Evolutionary conservation across 2,888 invertebrate genomes (phyloP).

Genomic region (Campoplex nolae): DNA sequence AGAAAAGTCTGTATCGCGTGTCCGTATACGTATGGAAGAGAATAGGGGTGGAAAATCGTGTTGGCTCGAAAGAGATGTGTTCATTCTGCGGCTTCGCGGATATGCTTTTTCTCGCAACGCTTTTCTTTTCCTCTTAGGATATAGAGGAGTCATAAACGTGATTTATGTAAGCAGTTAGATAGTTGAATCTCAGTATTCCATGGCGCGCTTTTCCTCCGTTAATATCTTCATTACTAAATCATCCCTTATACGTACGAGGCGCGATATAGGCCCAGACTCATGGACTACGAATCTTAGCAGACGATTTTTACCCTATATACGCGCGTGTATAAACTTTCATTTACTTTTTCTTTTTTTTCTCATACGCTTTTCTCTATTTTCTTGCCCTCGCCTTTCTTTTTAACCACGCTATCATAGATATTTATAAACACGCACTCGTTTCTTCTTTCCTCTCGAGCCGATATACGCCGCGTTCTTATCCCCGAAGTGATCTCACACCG

Average conservation of each 20-base stretch:
- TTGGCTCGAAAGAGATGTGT: constrained; percentile 46
- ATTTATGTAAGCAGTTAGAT: constrained; percentile 84
- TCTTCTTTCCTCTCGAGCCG: constrained; percentile 32
- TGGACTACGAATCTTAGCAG: constrained; percentile 52
- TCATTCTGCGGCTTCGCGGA: constrained; percentile 49
- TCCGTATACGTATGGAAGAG: constrained; percentile 13
- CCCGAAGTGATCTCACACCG: constrained; percentile 28
- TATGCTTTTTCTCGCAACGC: constrained; percentile 38
- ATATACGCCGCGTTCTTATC: constrained; percentile 42
- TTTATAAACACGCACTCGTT: constrained; percentile 63
- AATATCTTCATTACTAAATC: constrained; percentile 85
- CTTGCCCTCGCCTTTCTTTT: constrained; percentile 17
- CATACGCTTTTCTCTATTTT: constrained; percentile 32
- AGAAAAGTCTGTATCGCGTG: constrained; percentile 53
- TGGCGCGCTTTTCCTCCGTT: constrained; percentile 83
- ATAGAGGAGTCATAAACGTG: constrained; percentile 82
- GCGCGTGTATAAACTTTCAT: constrained; percentile 57
- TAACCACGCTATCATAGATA: constrained; percentile 32
- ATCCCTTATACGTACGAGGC: constrained; percentile 74
- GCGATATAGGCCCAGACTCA: constrained; percentile 43
- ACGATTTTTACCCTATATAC: constrained; percentile 47
- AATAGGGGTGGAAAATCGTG: constrained; percentile 62
- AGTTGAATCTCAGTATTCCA: constrained; percentile 84
- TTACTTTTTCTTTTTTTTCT: constrained; percentile 55
- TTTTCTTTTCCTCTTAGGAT: constrained; percentile 58